A percentile compares a stretch with the other conserved stretches of the same genome.
Evolutionary conservation across 2,888 invertebrate genomes (phyloP).

Genomic region (Phyllotreta cruciferae): DNA sequence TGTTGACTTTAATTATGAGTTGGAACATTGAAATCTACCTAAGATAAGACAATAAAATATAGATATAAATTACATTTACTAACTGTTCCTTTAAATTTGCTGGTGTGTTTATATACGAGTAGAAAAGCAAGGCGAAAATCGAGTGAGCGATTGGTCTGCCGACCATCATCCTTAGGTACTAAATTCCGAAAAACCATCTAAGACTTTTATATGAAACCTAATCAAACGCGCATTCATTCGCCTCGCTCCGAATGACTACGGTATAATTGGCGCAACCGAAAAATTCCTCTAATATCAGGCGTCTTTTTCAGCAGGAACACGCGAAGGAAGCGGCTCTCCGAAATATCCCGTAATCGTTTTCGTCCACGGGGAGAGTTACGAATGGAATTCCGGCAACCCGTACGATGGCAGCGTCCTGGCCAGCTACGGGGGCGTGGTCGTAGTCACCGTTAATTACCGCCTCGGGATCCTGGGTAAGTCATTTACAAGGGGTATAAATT

Average conservation of each 20-base stretch:
- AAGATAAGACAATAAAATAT: too few species aligned
- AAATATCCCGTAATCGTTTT: conserved; percentile 92
- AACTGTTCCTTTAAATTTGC: too few species aligned
- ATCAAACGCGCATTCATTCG: conserved; percentile 4
- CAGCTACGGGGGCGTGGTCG: conserved; percentile 88
- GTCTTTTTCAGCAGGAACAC: conserved; percentile 66
- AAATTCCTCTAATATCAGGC: conserved; percentile 17
- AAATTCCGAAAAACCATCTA: too few species aligned
- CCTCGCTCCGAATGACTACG: neutral
- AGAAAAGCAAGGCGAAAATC: too few species aligned
- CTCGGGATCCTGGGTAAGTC: conserved; percentile 80
- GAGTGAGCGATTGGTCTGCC: too few species aligned
- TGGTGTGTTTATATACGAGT: too few species aligned
- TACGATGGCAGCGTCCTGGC: conserved; percentile 97
- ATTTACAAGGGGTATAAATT: conserved; percentile 35
- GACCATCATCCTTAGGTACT: too few species aligned
- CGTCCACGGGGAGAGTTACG: conserved; percentile 94
- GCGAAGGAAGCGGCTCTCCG: conserved; percentile 62
- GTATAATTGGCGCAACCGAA: conserved; percentile 6
- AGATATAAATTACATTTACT: too few species aligned
- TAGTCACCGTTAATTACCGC: conserved; percentile 84
- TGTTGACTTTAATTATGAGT: too few species aligned
- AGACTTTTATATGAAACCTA: neutral
- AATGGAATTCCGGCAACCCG: conserved; percentile 97
- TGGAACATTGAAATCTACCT: too few species aligned